Base-by-base conservation (phyloP, 2,113 vertebrate species). In the Lagopus muta region DNA sequence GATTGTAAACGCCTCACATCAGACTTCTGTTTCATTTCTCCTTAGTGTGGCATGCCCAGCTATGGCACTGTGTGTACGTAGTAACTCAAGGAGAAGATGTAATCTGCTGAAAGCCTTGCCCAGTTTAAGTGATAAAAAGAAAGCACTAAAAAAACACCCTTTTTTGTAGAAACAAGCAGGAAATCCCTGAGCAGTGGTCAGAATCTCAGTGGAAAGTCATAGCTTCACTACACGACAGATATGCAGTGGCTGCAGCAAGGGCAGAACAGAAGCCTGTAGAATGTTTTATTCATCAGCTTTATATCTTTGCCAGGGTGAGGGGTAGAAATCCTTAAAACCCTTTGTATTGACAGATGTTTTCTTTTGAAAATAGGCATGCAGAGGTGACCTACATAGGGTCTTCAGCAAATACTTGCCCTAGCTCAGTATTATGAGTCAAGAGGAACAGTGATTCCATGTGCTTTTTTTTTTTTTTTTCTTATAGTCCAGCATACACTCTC, bases 121-220 rank as follows among this genome's bases (percentile, higher is more conserved):
- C 64, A 58, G 74, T 79, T 91, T 47, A 84, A 93, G 72, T 34
- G 77, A 88, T n/a, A 20, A 57, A 92, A 79, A n/a, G 85, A 77
- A 22, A 71, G 62, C 50, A 62, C 76, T 30, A 75, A 82, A 78
- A 90, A 90, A 87, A 89, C 86, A 92, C 80, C 78, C 12, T 40
- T 43, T 94, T 91, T 93, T 86, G 58, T 84, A 79, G 88, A 64
- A 91, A 86, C 64, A 79, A 94, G 93, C 95, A 94, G 90, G 86
- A 94, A 92, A 86, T 85, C 80, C 85, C 88, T 77, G 92, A 76
- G 52, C 86, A 89, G 66, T 67, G 92, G 90, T 93, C 88, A 93
- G 96, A 71, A 88, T 72, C 70, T 86, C 69, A 75, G 85, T 95
- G 96, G 92, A 96, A 95, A 84, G 64, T 89, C 61, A 54, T 88